Evolutionary conservation across 2,797 vertebrate genomes (phyloP).

Genomic region (Bradypus variegatus): DNA sequence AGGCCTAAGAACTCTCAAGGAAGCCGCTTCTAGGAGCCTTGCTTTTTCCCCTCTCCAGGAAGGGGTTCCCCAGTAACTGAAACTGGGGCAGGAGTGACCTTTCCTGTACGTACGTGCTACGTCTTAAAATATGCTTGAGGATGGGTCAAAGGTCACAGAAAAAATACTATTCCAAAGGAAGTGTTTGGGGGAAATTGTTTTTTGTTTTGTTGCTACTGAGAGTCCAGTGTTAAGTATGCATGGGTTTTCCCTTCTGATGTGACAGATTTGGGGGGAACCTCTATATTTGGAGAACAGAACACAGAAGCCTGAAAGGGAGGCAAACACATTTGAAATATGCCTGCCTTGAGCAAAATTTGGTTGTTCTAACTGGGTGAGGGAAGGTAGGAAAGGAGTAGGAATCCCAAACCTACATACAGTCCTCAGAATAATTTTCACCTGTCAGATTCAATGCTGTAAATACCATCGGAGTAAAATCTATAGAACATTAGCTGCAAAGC

Average conservation of each 20-base stretch:
- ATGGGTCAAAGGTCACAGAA: conserved; percentile 47
- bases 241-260: neutral
- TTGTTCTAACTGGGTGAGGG: neutral
- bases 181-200: neutral
- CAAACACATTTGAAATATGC: conserved; percentile 16
- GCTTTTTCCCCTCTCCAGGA: neutral
- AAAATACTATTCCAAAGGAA: conserved; percentile 46
- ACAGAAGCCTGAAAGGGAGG: neutral
- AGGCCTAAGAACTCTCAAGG: neutral
- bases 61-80: neutral
- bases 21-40: conserved; percentile 12
- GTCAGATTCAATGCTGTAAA: neutral
- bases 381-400: neutral
- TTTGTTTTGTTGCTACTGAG: neutral
- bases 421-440: conserved; percentile 21
- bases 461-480: neutral
- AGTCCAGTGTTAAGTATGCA: neutral
- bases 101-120: neutral
- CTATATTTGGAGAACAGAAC: conserved; percentile 43
- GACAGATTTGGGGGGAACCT: neutral
- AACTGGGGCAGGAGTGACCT: neutral
- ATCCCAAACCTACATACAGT: neutral
- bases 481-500: neutral
- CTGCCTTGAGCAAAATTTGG: conserved; percentile 27
- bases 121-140: neutral